Conservation (phyloP, 2,888 invertebrate genomes). For the Lomographa bimaculata region DNA sequence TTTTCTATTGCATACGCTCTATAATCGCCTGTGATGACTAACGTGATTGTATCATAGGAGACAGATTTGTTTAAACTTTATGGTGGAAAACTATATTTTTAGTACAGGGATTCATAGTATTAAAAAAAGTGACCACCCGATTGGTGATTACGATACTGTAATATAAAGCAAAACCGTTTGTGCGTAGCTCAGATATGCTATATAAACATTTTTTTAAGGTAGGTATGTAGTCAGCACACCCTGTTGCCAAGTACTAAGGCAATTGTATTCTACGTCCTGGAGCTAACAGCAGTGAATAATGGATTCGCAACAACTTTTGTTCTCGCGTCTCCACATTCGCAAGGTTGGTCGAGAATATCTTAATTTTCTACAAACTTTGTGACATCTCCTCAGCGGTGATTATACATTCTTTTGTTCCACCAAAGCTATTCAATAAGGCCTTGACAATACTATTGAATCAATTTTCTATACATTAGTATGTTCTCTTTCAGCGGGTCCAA, state of each 20-base stretch:
- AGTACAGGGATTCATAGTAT: too few species aligned
- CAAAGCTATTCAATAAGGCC: conserved; percentile 58
- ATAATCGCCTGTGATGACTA: too few species aligned
- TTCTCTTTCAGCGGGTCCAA: conserved; percentile 50
- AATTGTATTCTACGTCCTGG: conserved; percentile 15
- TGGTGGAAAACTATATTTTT: too few species aligned
- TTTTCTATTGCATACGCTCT: too few species aligned
- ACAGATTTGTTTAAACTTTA: too few species aligned
- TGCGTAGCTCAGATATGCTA: too few species aligned
- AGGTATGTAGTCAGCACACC: too few species aligned
- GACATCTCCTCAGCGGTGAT: conserved; percentile 43
- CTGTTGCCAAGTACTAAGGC: conserved; percentile 2
- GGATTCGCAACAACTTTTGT: conserved; percentile 31
- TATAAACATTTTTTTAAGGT: too few species aligned
- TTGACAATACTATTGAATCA: conserved; percentile 59
- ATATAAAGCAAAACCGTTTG: too few species aligned
- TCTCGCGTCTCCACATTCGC: conserved; percentile 27
- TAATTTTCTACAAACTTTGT: conserved; percentile 21
- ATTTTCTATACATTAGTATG: conserved; percentile 54
- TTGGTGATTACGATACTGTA: too few species aligned
- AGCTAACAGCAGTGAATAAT: conserved; percentile 26
- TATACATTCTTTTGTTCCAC: conserved; percentile 74
- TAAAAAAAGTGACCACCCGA: too few species aligned
- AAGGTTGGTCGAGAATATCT: conserved; percentile 36
- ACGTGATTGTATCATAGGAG: too few species aligned